phyloP scores from a whole-genome alignment of 1,140 invertebrate genomes.

The Caerostris extrusa region DNA sequence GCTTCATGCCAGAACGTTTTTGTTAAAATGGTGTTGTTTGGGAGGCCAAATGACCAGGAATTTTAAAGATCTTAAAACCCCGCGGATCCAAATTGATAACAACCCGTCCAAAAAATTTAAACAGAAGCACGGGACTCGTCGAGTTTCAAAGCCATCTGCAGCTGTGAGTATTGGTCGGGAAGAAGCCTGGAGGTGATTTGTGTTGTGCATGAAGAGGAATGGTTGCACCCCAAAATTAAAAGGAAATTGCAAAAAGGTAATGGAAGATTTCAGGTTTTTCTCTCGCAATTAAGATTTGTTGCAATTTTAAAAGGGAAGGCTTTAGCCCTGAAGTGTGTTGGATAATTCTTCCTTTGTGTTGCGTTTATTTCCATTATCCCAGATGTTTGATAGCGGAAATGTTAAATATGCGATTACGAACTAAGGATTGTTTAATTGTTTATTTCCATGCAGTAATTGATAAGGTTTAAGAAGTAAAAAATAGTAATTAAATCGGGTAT shows the following conservation, averaged over 20 bases:
- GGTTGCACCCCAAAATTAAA: not conserved
- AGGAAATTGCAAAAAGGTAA: not conserved
- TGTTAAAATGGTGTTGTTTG: not conserved
- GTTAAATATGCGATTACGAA: too few species aligned
- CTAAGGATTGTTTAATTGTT: too few species aligned
- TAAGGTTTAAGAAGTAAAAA: too few species aligned
- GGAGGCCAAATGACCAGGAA: not conserved
- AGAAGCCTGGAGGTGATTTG: not conserved
- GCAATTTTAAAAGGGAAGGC: not conserved
- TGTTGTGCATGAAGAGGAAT: not conserved
- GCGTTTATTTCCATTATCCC: too few species aligned
- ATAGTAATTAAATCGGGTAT: too few species aligned
- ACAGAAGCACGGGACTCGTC: not conserved
- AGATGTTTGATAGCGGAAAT: too few species aligned
- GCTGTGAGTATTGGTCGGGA: not conserved
- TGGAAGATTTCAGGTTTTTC: not conserved
- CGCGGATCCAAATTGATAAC: too few species aligned
- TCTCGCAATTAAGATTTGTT: slow-evolving; percentile 19
- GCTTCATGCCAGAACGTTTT: not conserved
- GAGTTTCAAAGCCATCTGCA: not conserved
- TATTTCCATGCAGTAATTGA: too few species aligned
- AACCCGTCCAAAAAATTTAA: slow-evolving; percentile 15
- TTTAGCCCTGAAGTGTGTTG: not conserved
- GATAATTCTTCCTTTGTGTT: too few species aligned
- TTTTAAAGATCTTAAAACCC: not conserved